Evolutionary conservation across 2,888 invertebrate species (phyloP), one percentile per base, ranked within the genome.

Genomic region (Lomographa bimaculata): DNA sequence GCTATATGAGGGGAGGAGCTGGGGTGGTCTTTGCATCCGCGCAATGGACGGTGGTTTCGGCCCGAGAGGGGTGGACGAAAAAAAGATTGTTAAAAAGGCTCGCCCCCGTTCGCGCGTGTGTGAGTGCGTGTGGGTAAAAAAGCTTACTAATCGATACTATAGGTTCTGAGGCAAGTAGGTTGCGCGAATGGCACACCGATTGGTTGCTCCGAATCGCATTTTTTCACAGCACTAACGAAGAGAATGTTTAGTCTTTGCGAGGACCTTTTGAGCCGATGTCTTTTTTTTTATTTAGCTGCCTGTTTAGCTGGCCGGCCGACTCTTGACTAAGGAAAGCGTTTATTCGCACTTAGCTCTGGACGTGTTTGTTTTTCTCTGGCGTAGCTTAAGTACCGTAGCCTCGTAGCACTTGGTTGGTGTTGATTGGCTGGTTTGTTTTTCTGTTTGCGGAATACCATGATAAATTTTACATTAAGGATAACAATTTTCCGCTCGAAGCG

Each of bases 11-110:
- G 75, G 79, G 75, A 61, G 80, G 78, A 74, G 72, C 45, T 63
- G 71, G 81, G 86, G 84, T 78, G 87, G 85, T 82, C 85, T 87
- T 87, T 85, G 85, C 86, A 87, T 86, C 80, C 83, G 83, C 83
- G 84, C 85, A 79, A 81, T 85, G 87, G 87, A 86, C 86, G 84
- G 81, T 79, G 85, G 83, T 85, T 85, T 83, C 68, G 79, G 87
- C 32, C 42, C 42, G 82, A 76, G 69, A 61, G 68, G 78, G 82
- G 82, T 76, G 85, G 77, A 74, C 79, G 79, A 84, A 87, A 89
- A 89, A 89, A 89, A 89, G 85, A 86, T 84, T 87, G 85, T 85
- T 89, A 86, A 89, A 89, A 89, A 87, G 80, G 82, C 78, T 77
- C 77, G 77, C 83, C 87, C 87, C 87, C 73, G 71, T 61, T 65